Base-by-base conservation (phyloP, 2,797 vertebrate genomes). In the Acrossocheilus wenchowensis region DNA sequence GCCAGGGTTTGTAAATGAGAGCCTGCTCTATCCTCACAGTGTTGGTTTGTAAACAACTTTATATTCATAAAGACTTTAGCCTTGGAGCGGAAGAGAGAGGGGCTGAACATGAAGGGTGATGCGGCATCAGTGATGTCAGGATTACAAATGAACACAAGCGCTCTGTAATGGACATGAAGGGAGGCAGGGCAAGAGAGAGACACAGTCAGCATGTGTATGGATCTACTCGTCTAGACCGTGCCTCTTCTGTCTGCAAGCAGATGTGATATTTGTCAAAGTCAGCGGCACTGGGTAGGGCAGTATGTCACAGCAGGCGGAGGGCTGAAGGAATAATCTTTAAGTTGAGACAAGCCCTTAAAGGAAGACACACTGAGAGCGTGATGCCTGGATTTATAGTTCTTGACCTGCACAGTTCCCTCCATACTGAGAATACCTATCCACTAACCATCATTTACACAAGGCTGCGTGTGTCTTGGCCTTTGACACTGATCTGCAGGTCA, bases 31-130 rank as follows among this genome's bases (percentile, higher is more conserved):
- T 87, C 75, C 82, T 82, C 41, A 34, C 77, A 43, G 77, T 69
- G 87, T 86, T 85, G 81, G 81, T 88, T 89, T 89, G 87, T 91
- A 89, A 90, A 89, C 88, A 89, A 88, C 90, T 87, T 88, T 88
- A 89, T 89, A 88, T 88, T 91, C 83, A 89, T 87, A 88, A 89
- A 90, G 83, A 90, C 73, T 90, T 89, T 89, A 90, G 87, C 89
- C 88, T 89, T 88, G 90, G 86, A 88, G 85, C 82, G 41, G 71
- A 62, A 74, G 80, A 75, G 79, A 88, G 72, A 87, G 71, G 57
- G 87, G 57, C 43, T 81, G 74, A 87, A 88, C 88, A 85, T 82
- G 82, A 88, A 85, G 88, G 82, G 73, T 69, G 73, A 81, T 82
- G 81, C 81, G 34, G 79, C 48, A 88, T 82, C 41, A 45, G 83